These are phyloP conservation scores for Drosophila nigricruria DNA, from an alignment of 2,888 invertebrate genomes.

Conservation along the genomic window DNA sequence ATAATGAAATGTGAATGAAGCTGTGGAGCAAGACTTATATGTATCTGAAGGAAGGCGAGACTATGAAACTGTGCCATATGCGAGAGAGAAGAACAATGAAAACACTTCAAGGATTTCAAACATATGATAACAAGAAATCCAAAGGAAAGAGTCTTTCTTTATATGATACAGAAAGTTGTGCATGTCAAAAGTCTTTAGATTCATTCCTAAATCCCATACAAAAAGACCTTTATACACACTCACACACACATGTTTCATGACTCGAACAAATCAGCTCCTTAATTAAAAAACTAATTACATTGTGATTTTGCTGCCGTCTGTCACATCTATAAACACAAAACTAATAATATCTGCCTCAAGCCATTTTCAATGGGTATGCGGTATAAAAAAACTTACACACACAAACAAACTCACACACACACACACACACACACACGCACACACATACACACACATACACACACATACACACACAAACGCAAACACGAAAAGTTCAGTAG, in stretches of 20 bases:
- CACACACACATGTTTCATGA: background rate
- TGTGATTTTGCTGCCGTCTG: background rate
- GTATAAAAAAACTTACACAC: slow-evolving; percentile 14
- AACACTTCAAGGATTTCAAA: too few relatives aligned
- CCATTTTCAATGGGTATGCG: slow-evolving; percentile 2
- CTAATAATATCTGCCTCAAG: background rate
- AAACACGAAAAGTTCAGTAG: slow-evolving; percentile 70
- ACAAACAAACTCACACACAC: slow-evolving; percentile 1
- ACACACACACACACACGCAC: slow-evolving; percentile 15
- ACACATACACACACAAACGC: slow-evolving; percentile 1
- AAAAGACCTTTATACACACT: background rate
- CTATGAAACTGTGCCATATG: too few relatives aligned
- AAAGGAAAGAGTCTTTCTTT: too few relatives aligned
- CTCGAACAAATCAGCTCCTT: background rate
- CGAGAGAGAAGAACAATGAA: too few relatives aligned
- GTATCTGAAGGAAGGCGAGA: too few relatives aligned
- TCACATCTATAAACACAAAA: background rate
- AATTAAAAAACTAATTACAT: slow-evolving; percentile 1
- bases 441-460: background rate
- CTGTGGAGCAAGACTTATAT: too few relatives aligned
- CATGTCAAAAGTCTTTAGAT: background rate
- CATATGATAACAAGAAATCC: too few relatives aligned
- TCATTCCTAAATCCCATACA: background rate
- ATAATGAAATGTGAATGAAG: too few relatives aligned
- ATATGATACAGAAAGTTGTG: background rate